Conservation (phyloP, 2,888 invertebrate species). For the Aleiodes leptofemur region DNA sequence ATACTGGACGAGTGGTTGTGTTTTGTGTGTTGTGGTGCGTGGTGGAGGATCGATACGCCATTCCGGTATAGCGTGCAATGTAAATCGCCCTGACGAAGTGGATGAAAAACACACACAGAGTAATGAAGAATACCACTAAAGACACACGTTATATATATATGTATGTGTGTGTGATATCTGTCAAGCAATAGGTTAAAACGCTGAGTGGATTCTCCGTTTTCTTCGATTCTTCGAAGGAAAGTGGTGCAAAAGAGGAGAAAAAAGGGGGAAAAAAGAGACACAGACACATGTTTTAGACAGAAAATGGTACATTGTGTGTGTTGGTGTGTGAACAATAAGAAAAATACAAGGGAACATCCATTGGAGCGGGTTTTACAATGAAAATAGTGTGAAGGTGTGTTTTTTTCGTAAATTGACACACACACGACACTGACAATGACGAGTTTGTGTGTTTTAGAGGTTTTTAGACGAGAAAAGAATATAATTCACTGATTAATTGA, state of each 20-base stretch:
- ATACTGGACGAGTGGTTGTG: slow-evolving; percentile 27
- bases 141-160: too few relatives aligned
- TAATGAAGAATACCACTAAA: neutral
- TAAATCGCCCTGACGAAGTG: slow-evolving; percentile 58
- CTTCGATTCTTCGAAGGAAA: slow-evolving; percentile 38
- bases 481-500: too few relatives aligned
- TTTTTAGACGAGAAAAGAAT: neutral
- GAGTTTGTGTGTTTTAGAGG: slow-evolving; percentile 2
- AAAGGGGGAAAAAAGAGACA: neutral
- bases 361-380: too few relatives aligned
- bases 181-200: slow-evolving; percentile 33
- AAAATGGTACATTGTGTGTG: too few relatives aligned
- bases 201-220: slow-evolving; percentile 5
- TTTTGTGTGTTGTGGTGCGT: slow-evolving; percentile 53
- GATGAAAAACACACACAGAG: slow-evolving; percentile 13
- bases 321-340: too few relatives aligned
- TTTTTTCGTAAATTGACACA: neutral
- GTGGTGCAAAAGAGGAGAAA: slow-evolving; percentile 3
- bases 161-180: slow-evolving; percentile 33
- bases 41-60: slow-evolving; percentile 72
- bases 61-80: slow-evolving; percentile 68
- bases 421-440: neutral
- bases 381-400: too few relatives aligned
- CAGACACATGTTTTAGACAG: neutral
- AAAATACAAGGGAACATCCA: too few relatives aligned